Percentiles rank a stretch among this genome's conserved stretches.
These are phyloP conservation scores for Anser cygnoides DNA, from an alignment of 2,113 vertebrate species.

Conservation along the genomic window DNA sequence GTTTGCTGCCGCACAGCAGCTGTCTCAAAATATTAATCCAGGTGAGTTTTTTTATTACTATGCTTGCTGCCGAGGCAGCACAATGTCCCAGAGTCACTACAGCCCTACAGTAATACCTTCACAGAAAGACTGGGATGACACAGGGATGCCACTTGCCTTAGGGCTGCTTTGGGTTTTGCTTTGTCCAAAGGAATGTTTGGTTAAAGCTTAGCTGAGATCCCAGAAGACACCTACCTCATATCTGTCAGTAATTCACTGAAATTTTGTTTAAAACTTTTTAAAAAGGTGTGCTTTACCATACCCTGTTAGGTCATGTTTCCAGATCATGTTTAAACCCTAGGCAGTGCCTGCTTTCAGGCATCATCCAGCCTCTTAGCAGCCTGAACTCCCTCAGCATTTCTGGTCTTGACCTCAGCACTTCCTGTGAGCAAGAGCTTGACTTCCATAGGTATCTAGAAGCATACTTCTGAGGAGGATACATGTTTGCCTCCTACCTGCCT, in stretches of 20 bases:
- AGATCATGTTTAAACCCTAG: neutral
- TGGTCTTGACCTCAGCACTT: neutral
- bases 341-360: neutral
- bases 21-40: slow-evolving; percentile 79
- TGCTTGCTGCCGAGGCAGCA: neutral
- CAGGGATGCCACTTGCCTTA: neutral
- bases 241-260: neutral
- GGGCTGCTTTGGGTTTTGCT: neutral
- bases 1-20: slow-evolving; percentile 89
- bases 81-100: neutral
- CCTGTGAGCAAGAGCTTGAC: neutral
- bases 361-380: neutral
- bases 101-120: rapidly evolving
- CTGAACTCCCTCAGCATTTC: neutral
- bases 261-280: neutral
- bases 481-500: neutral
- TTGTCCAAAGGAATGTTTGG: neutral
- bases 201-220: neutral
- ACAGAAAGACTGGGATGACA: neutral
- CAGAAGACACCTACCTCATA: rapidly evolving
- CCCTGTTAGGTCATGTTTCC: neutral
- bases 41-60: slow-evolving; percentile 74
- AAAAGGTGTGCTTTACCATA: rapidly evolving
- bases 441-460: neutral
- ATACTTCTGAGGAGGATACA: neutral